A percentile compares a stretch with the other conserved stretches of the same genome.
phyloP scores from a whole-genome alignment of 2,113 vertebrate species.

The Pagrus major region DNA sequence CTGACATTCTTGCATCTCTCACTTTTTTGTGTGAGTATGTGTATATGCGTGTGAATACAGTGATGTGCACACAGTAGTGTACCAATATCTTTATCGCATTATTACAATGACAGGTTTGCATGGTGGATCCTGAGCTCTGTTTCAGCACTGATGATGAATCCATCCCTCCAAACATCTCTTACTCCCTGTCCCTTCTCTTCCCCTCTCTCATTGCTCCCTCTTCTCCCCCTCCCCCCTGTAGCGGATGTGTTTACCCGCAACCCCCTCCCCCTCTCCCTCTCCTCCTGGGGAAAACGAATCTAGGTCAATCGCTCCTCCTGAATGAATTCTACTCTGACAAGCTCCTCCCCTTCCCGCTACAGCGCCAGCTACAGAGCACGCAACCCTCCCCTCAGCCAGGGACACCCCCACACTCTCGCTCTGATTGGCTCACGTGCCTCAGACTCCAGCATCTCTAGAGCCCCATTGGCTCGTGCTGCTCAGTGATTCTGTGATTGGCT shows the following conservation, averaged over 20 bases:
- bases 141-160: slow-evolving; percentile 65
- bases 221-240: slow-evolving; percentile 60
- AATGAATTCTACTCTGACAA: slow-evolving; percentile 84
- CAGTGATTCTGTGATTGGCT: slow-evolving; percentile 74
- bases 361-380: slow-evolving; percentile 72
- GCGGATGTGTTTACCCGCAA: slow-evolving; percentile 82
- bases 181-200: slow-evolving; percentile 50
- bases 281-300: slow-evolving; percentile 82
- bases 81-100: slow-evolving; percentile 13
- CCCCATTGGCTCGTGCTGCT: slow-evolving; percentile 66
- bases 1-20: neutral
- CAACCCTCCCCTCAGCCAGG: slow-evolving; percentile 79
- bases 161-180: slow-evolving; percentile 57
- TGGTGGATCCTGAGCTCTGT: slow-evolving; percentile 53
- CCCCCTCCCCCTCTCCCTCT: slow-evolving; percentile 61
- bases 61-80: neutral
- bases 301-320: slow-evolving; percentile 88
- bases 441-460: slow-evolving; percentile 63
- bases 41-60: neutral
- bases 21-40: slow-evolving; percentile 19
- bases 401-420: slow-evolving; percentile 77
- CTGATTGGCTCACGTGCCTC: slow-evolving; percentile 77
- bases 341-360: slow-evolving; percentile 77
- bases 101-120: slow-evolving; percentile 35
- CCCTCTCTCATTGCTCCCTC: slow-evolving; percentile 52